Base-by-base conservation (phyloP, 1,140 invertebrate genomes). In the Plutomurus gul region DNA sequence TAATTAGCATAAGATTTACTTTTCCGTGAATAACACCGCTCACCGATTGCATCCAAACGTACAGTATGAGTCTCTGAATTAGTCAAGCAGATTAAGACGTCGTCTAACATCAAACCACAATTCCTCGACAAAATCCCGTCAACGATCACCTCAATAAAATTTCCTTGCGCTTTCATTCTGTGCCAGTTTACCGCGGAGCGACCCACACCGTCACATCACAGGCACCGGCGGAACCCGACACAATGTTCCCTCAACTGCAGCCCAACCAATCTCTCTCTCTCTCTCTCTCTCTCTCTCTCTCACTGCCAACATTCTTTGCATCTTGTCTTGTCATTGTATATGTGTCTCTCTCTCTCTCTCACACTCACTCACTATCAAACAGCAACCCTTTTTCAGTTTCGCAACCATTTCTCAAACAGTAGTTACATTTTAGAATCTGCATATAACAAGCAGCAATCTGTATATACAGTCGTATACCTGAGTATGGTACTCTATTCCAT, bases 1-100 rank as follows among this genome's bases (percentile, higher is more conserved):
- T 82, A 82, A 84, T 84, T 84, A 84, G 83, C 83, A 84, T 84
- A 84, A 84, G 83, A 84, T 82, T 80, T 81, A 83, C 80, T 82
- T 78, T 80, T 75, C 75, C 80, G 56, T 83, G 75, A 80, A 77
- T 75, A 74, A 70, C 73, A 79, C 71, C 20, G 40, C 71, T 79
- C 73, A 76, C 49, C 51, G 70, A 60, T 75, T 51, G 56, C 71
- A 49, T 46, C 71, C 46, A 27, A 56, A 76, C 46, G n/a, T 27
- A 65, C 47, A 76, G 36, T 46, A 49, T 51, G 70, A 78, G 77
- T 75, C 27, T 18, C 73, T 36, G 75, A 80, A 80, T 82, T 82
- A 82, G 77, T 79, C 74, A 82, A 77, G 49, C 81, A 79, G 81
- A 82, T 82, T 82, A 82, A 82, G 81, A 82, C 77, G 27, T 65